Evolutionary conservation across 2,888 invertebrate species (phyloP).

Genomic region (Graphium colonna): DNA sequence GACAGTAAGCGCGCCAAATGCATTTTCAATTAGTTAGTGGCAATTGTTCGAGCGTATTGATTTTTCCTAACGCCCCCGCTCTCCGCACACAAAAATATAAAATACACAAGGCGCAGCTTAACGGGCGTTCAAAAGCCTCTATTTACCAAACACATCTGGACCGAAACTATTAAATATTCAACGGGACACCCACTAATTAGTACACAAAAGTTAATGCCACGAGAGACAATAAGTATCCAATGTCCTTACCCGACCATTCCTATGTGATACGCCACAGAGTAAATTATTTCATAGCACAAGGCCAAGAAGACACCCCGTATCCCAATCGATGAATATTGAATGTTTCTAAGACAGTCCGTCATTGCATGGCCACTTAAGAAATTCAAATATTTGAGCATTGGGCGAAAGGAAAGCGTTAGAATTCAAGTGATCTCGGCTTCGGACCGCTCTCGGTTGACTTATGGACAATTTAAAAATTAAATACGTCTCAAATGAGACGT

Average conservation of each 20-base stretch:
- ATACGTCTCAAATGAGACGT: constrained; percentile 71
- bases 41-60: constrained; percentile 34
- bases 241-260: constrained; percentile 48
- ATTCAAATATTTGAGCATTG: constrained; percentile 76
- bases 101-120: constrained; percentile 58
- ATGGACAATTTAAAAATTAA: constrained; percentile 76
- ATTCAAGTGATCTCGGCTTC: constrained; percentile 76
- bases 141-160: constrained; percentile 74
- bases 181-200: constrained; percentile 78
- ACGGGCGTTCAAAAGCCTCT: constrained; percentile 64
- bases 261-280: constrained; percentile 38
- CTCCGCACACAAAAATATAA: constrained; percentile 61
- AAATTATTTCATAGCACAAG: constrained; percentile 49
- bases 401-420: constrained; percentile 78
- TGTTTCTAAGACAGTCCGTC: constrained; percentile 68
- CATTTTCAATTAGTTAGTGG: constrained; percentile 8
- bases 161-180: constrained; percentile 76
- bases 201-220: constrained; percentile 73
- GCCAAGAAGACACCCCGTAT: constrained; percentile 44
- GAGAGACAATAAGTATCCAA: constrained; percentile 61
- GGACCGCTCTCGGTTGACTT: constrained; percentile 69
- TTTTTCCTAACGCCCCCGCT: constrained; percentile 57
- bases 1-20: constrained; percentile 9
- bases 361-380: constrained; percentile 77
- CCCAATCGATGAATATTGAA: constrained; percentile 70